These are phyloP conservation scores for Cephus sareptanus DNA, from an alignment of 2,888 invertebrate species.

Conservation along the genomic window DNA sequence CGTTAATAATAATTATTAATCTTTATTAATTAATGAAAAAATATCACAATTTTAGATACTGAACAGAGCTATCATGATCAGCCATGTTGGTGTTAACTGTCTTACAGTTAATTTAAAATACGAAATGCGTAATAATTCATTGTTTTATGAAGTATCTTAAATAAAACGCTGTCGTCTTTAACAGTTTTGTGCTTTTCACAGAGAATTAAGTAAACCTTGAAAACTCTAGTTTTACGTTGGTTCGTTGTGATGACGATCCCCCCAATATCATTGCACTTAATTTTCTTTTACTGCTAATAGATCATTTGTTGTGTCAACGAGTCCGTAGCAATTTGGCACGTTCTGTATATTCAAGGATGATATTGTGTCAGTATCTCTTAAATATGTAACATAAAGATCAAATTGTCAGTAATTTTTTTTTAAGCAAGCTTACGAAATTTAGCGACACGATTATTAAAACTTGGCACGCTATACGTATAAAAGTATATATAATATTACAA, in stretches of 20 bases:
- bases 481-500: not conserved
- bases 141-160: slow-evolving; percentile 1
- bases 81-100: slow-evolving; percentile 16
- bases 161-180: not conserved
- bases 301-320: not conserved
- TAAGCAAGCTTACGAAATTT: not conserved
- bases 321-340: not conserved
- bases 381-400: not conserved
- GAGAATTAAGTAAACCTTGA: not conserved
- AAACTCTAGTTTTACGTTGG: not conserved
- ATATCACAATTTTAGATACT: slow-evolving; percentile 30
- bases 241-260: not conserved
- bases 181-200: not conserved
- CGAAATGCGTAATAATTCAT: slow-evolving; percentile 23
- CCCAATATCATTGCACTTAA: not conserved
- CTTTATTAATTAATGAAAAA: slow-evolving; percentile 28
- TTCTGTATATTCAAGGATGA: not conserved
- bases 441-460: not conserved
- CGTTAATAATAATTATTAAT: slow-evolving; percentile 14
- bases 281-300: not conserved
- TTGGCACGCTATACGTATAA: not conserved
- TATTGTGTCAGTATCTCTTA: not conserved
- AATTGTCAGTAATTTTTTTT: not conserved
- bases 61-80: slow-evolving; percentile 16
- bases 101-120: slow-evolving; percentile 13